A percentile compares a stretch with the other conserved stretches of the same genome.
phyloP scores from a whole-genome alignment of 2,797 vertebrate genomes.

The Anguilla pacifica region DNA sequence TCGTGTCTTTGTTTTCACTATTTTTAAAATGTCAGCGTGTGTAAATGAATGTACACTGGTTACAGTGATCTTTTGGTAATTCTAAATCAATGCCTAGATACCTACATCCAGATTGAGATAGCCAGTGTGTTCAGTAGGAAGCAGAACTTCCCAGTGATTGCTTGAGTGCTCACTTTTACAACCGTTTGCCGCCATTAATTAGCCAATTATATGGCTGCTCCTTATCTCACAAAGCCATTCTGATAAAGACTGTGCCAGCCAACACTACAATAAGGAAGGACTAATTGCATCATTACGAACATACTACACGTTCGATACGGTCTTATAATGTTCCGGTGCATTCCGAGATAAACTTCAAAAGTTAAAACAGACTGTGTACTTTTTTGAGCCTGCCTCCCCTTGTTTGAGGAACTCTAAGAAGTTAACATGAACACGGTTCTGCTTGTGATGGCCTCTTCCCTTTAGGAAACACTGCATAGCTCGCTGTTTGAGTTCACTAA shows the following conservation, averaged over 20 bases:
- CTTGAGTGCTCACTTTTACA: not conserved
- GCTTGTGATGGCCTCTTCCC: not conserved
- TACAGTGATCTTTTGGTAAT: not conserved
- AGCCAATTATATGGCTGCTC: slow-evolving; percentile 4
- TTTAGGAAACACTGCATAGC: not conserved
- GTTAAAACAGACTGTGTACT: not conserved
- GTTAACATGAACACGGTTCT: not conserved
- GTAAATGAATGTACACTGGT: not conserved
- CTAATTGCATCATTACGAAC: not conserved
- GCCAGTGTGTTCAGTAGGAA: not conserved
- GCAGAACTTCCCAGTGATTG: not conserved
- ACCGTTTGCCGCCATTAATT: not conserved
- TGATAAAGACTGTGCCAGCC: not conserved
- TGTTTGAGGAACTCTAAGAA: not conserved
- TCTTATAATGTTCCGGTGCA: not conserved
- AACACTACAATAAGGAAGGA: not conserved
- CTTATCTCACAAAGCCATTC: slow-evolving; percentile 11
- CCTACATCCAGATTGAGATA: not conserved
- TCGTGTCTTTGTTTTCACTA: not conserved
- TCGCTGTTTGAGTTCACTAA: not conserved
- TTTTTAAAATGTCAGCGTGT: not conserved
- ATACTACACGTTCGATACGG: not conserved
- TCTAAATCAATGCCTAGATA: not conserved
- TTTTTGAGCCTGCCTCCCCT: not conserved
- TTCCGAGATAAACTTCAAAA: not conserved